Evolutionary conservation across 2,113 vertebrate species (phyloP).

Genomic region (Stegostoma tigrinum): DNA sequence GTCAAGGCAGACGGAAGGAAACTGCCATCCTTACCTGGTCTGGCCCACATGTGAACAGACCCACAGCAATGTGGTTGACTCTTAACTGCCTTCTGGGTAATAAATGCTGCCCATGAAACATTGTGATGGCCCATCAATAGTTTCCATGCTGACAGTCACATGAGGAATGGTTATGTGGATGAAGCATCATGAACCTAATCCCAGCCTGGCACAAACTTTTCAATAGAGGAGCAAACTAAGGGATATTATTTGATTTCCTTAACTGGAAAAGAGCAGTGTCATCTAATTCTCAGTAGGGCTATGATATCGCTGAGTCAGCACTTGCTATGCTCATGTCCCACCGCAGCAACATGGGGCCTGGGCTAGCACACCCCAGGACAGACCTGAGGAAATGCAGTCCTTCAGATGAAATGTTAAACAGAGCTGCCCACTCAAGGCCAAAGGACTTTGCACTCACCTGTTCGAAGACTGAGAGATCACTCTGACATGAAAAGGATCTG

Average conservation of each 20-base stretch:
- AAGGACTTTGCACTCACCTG: neutral
- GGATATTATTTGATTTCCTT: neutral
- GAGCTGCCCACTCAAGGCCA: neutral
- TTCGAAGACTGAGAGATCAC: neutral
- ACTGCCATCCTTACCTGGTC: too few relatives aligned
- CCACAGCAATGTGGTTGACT: too few relatives aligned
- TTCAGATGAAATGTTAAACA: neutral
- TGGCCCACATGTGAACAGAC: too few relatives aligned
- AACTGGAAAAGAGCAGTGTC: neutral
- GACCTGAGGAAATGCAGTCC: neutral
- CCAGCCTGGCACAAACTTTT: neutral
- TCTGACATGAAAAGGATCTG: too few relatives aligned
- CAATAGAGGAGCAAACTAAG: neutral
- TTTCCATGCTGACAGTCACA: too few relatives aligned
- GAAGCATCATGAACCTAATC: neutral
- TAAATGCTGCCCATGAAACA: too few relatives aligned
- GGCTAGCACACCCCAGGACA: neutral
- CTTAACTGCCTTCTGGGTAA: too few relatives aligned
- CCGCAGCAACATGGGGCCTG: neutral
- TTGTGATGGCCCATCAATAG: too few relatives aligned
- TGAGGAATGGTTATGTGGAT: too few relatives aligned
- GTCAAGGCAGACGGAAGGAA: neutral
- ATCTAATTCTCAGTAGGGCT: neutral
- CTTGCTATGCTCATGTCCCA: neutral
- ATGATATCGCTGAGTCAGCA: too few relatives aligned